Evolutionary conservation across 2,888 invertebrate genomes (phyloP).

Genomic region (Camponotus fellah): DNA sequence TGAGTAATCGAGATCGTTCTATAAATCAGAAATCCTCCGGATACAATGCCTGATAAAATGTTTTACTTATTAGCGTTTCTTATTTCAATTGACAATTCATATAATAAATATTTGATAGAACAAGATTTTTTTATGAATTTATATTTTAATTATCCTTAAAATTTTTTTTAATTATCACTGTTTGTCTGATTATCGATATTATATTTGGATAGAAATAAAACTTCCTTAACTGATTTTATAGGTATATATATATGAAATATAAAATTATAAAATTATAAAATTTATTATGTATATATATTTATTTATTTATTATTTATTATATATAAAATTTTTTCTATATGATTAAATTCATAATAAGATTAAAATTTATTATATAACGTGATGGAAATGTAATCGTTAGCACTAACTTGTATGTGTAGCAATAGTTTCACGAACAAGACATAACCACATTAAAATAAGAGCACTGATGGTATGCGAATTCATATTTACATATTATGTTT

Average conservation of each 20-base stretch:
- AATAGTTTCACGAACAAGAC: conserved; percentile 30
- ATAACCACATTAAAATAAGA: conserved; percentile 55
- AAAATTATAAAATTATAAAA: background rate
- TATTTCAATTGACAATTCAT: background rate
- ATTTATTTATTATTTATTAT: background rate
- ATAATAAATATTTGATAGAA: background rate
- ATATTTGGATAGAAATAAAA: background rate
- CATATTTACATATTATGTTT: conserved; percentile 50
- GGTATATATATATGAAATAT: no score
- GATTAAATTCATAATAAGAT: no score
- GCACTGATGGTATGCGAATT: conserved; percentile 47
- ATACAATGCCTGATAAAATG: conserved; percentile 45
- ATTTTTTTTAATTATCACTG: background rate
- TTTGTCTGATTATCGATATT: background rate
- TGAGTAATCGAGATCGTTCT: conserved; percentile 71
- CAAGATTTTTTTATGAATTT: background rate
- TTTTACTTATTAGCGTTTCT: background rate
- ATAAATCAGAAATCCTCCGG: conserved; percentile 70
- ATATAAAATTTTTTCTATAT: background rate
- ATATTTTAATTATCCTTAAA: background rate
- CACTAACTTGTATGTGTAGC: conserved; percentile 56
- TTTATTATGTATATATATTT: background rate
- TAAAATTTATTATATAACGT: background rate
- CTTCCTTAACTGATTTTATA: background rate
- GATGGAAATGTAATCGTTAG: background rate